These are phyloP conservation scores for Ramazzottius varieornatus DNA, from an alignment of 2,888 invertebrate genomes.

Conservation along the genomic window DNA sequence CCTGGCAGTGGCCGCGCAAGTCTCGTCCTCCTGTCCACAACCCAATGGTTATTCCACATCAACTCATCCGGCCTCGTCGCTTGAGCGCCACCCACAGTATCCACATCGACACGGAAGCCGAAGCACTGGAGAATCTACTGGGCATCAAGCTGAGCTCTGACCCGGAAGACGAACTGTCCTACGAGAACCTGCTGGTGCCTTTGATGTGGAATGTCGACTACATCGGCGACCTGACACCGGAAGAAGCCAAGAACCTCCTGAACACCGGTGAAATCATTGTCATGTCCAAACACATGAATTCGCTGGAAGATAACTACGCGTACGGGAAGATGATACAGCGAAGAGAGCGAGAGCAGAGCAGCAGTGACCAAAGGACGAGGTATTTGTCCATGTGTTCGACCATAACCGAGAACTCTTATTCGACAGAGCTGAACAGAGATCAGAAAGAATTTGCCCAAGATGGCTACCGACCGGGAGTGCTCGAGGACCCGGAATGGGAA, in stretches of 20 bases:
- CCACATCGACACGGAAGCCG: conserved; percentile 3
- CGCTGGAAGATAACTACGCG: not conserved
- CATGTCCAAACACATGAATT: not conserved
- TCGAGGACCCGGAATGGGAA: not conserved
- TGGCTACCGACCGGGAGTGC: not conserved
- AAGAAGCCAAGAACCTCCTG: not conserved
- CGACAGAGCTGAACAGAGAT: not conserved
- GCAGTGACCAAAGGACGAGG: no score
- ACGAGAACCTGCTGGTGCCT: not conserved
- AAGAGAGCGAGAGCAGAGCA: not conserved
- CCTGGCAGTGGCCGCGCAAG: conserved; percentile 1
- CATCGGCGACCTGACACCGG: not conserved
- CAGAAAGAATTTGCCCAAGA: not conserved
- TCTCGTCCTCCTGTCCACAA: not conserved
- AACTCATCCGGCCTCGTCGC: not conserved
- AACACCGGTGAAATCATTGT: not conserved
- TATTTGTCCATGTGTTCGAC: not conserved
- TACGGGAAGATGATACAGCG: not conserved
- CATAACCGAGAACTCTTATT: not conserved
- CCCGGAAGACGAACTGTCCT: not conserved
- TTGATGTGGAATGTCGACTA: not conserved
- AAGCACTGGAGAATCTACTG: not conserved
- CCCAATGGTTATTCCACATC: no score
- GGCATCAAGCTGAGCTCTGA: not conserved
- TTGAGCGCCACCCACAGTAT: not conserved